Evolutionary conservation across 2,797 vertebrate species (phyloP), one percentile per base, ranked within the genome.

Genomic region (Aeoliscus strigatus): DNA sequence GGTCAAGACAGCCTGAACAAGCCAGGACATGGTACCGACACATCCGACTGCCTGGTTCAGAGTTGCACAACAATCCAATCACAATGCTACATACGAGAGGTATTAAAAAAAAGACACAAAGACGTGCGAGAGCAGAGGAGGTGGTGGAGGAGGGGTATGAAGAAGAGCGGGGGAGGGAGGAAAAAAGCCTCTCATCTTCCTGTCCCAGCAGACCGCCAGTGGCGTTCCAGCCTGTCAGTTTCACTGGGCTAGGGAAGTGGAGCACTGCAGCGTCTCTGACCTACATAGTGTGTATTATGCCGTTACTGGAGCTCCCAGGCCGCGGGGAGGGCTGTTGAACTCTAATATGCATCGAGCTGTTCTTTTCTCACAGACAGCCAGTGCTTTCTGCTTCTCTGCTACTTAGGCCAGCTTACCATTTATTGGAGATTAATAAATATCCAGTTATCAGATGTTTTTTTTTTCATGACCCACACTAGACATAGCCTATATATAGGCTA

Each of bases 241-340:
- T 77, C 64, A 76, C 76, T 79, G 83, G 78, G 76, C 67, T 76
- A 66, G 66, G 76, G 80, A 84, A 85, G 79, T 83, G 78, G 82
- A 85, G 75, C 81, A 81, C 82, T 85, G 82, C 83, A 85, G 84
- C 62, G 82, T 82, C 82, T 84, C 81, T 85, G 84, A 86, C 83
- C 83, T 84, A 85, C 80, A 86, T 85, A 86, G 75, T 83, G 73
- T 79, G 79, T 82, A 80, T 84, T 83, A 78, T 82, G 77, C 79
- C 36, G 73, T 81, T 86, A 79, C 75, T 83, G 77, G 76, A 81
- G 81, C 81, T 80, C 73, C 57, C 69, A 63, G 77, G 81, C 73
- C 52, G 64, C 13, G 67, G 77, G 75, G 80, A 75, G 80, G 58
- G 77, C 74, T 81, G 75, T 39, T 73, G 75, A 82, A 83, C 78